These are phyloP conservation scores for Sebastes reedi DNA, from an alignment of 2,797 vertebrate genomes.

Conservation along the genomic window DNA sequence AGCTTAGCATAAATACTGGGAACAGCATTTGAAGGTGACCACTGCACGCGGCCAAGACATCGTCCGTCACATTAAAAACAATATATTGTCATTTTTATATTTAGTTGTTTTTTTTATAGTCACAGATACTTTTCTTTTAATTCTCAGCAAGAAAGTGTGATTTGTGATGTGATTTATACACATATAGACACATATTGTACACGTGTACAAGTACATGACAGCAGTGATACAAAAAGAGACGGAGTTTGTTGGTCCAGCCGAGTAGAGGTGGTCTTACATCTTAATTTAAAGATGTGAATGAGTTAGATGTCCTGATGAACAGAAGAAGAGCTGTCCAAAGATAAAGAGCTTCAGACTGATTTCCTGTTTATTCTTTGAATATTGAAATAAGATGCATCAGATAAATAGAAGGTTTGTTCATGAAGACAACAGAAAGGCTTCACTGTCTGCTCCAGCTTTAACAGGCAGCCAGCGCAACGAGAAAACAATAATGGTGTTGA, in stretches of 20 bases:
- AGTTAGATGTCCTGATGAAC: slow-evolving; percentile 31
- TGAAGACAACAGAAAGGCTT: slow-evolving; percentile 20
- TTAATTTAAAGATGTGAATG: slow-evolving; percentile 40
- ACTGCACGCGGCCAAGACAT: no score
- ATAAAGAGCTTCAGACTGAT: slow-evolving; percentile 37
- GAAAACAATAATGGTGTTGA: neutral
- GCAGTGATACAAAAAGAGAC: neutral
- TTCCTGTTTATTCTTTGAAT: slow-evolving; percentile 54
- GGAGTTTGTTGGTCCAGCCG: slow-evolving; percentile 22
- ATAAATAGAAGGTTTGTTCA: slow-evolving; percentile 18
- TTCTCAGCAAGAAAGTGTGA: no score
- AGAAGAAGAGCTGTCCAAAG: slow-evolving; percentile 27
- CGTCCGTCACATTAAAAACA: no score
- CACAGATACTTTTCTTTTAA: no score
- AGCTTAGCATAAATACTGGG: no score
- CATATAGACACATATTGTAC: no score
- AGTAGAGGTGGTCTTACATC: slow-evolving; percentile 4
- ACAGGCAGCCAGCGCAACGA: neutral
- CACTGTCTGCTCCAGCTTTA: neutral
- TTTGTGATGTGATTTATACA: no score
- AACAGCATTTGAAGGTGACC: no score
- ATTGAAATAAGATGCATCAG: slow-evolving; percentile 47
- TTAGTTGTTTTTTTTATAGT: no score
- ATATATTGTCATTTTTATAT: no score
- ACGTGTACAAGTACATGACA: neutral